A percentile compares a stretch with the other conserved stretches of the same genome.
Evolutionary conservation across 1,140 invertebrate genomes (phyloP).

Genomic region (Lordiphosa mommai): DNA sequence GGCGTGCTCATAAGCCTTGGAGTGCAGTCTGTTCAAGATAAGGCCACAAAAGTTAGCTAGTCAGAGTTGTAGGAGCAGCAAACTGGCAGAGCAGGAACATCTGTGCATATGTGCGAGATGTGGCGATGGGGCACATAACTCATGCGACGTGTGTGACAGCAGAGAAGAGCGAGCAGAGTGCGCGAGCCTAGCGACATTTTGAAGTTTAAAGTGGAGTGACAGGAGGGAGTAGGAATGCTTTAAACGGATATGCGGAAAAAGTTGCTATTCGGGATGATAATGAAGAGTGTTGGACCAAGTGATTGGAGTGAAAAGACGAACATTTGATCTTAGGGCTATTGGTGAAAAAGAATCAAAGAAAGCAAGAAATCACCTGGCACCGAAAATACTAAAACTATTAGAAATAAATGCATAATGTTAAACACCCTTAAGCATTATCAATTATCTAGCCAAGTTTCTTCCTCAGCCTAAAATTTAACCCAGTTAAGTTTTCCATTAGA

Average conservation of each 20-base stretch:
- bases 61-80: not conserved
- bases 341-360: not conserved
- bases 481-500: not conserved
- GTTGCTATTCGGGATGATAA: not conserved
- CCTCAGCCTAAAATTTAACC: not conserved
- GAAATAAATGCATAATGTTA: too few relatives aligned
- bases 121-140: slow-evolving; percentile 37
- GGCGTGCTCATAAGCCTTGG: slow-evolving; percentile 18
- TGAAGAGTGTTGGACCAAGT: not conserved
- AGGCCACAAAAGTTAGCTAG: slow-evolving; percentile 46
- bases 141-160: slow-evolving; percentile 55
- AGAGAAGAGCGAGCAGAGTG: not conserved
- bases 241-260: not conserved
- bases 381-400: too few relatives aligned
- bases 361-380: too few relatives aligned
- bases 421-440: too few relatives aligned
- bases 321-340: not conserved
- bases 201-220: slow-evolving; percentile 2
- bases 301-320: not conserved
- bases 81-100: not conserved
- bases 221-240: not conserved
- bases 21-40: slow-evolving; percentile 46
- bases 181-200: not conserved
- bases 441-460: too few relatives aligned
- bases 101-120: slow-evolving; percentile 31